These are phyloP conservation scores for Corydoras maculifer DNA, from an alignment of 2,113 vertebrate species.

Conservation along the genomic window DNA sequence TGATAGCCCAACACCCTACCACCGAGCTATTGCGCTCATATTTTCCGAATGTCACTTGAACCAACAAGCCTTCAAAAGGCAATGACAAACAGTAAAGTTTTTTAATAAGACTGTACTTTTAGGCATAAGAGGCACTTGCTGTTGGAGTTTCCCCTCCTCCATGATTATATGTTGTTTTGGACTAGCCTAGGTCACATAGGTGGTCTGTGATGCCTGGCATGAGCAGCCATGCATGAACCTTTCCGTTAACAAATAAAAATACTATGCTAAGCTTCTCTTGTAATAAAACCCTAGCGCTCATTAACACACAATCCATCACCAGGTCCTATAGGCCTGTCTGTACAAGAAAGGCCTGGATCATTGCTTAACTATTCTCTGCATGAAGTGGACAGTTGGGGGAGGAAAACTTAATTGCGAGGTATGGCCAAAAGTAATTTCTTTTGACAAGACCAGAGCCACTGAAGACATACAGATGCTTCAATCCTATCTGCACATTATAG, in stretches of 20 bases:
- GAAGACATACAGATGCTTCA: neutral
- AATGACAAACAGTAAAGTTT: too few species aligned
- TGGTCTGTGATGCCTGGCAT: neutral
- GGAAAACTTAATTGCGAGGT: slow-evolving; percentile 42
- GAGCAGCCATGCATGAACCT: slow-evolving; percentile 6
- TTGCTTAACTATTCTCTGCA: slow-evolving; percentile 40
- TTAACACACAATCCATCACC: slow-evolving; percentile 53
- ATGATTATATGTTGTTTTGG: neutral
- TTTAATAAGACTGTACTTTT: neutral
- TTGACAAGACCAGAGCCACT: neutral
- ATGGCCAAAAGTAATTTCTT: slow-evolving; percentile 35
- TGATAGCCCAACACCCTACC: too few species aligned
- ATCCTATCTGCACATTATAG: too few species aligned
- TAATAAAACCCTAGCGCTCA: slow-evolving; percentile 45
- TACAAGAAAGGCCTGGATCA: slow-evolving; percentile 53
- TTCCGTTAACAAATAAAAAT: slow-evolving; percentile 30
- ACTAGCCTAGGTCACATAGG: neutral
- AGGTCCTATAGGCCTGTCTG: slow-evolving; percentile 34
- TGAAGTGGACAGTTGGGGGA: slow-evolving; percentile 25
- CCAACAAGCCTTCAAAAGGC: too few species aligned
- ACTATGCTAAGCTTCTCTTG: slow-evolving; percentile 13
- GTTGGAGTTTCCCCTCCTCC: neutral
- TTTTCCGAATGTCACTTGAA: too few species aligned
- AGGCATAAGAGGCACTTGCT: neutral
- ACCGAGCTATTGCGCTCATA: too few species aligned